These are phyloP conservation scores for Platorchestia sp. DNA, from an alignment of 1,140 invertebrate species.

Conservation along the genomic window DNA sequence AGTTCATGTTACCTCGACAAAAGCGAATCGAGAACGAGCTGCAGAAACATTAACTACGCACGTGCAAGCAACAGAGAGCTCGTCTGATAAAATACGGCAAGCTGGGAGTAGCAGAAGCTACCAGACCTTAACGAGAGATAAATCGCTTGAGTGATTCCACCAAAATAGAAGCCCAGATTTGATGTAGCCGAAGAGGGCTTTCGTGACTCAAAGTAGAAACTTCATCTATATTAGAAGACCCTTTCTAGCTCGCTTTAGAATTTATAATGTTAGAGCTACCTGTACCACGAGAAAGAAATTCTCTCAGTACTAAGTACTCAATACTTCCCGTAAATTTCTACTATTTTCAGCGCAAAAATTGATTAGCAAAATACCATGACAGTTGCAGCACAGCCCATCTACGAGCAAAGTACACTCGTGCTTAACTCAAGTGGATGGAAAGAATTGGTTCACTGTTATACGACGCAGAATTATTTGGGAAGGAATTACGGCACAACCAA, in stretches of 20 bases:
- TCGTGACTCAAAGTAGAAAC: neutral
- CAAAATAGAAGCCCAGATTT: neutral
- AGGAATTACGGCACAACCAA: neutral
- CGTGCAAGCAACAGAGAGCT: constrained; percentile 10
- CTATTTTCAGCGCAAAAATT: neutral
- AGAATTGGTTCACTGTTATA: neutral
- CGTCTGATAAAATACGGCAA: constrained; percentile 11
- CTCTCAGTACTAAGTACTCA: neutral
- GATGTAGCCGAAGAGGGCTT: neutral
- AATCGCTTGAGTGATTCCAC: constrained; percentile 28
- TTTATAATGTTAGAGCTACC: neutral
- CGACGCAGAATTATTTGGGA: neutral
- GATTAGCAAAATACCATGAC: neutral
- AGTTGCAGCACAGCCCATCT: neutral
- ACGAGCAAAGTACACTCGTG: neutral
- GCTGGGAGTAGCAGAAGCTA: constrained; percentile 23
- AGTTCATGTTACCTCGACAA: neutral
- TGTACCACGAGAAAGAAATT: neutral
- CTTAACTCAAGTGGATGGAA: neutral
- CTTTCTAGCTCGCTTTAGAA: neutral
- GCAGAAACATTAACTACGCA: neutral
- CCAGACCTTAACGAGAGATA: constrained; percentile 45
- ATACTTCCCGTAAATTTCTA: neutral
- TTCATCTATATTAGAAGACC: neutral
- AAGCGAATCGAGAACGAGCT: neutral